Evolutionary conservation across 2,113 vertebrate species (phyloP).

Genomic region (Amazona vittata): DNA sequence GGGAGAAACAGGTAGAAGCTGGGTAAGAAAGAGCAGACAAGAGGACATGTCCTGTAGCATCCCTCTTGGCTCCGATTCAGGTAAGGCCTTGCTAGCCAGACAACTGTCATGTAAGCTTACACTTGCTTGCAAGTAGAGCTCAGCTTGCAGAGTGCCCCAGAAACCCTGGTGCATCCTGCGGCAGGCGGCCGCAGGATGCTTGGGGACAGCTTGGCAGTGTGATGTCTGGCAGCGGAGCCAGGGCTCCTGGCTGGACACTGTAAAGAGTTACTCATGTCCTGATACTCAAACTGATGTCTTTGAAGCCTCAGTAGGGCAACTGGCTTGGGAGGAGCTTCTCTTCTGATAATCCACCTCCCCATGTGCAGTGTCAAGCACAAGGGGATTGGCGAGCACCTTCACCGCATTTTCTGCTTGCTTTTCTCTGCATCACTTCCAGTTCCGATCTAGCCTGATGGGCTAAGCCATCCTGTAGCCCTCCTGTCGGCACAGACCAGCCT

Average conservation of each 20-base stretch:
- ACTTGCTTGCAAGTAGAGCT: neutral
- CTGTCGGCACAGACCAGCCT: accelerated
- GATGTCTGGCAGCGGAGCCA: neutral
- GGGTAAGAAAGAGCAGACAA: neutral
- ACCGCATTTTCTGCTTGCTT: neutral
- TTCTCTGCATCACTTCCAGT: neutral
- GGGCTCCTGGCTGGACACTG: neutral
- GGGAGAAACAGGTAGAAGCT: neutral
- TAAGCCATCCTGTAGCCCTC: neutral
- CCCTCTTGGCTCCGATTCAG: neutral
- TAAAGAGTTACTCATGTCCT: neutral
- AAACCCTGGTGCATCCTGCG: neutral
- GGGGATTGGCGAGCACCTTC: neutral
- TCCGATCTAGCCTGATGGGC: neutral
- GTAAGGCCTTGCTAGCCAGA: neutral
- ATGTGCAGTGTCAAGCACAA: accelerated
- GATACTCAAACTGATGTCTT: neutral
- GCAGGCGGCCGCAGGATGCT: neutral
- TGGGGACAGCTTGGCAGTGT: neutral
- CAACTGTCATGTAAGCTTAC: neutral
- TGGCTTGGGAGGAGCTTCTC: neutral
- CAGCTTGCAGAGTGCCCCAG: neutral
- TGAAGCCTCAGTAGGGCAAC: neutral
- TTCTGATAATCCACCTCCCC: neutral
- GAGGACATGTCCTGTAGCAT: neutral